Conservation (phyloP, 2,797 vertebrate genomes). For the Tympanoctomys barrerae region DNA sequence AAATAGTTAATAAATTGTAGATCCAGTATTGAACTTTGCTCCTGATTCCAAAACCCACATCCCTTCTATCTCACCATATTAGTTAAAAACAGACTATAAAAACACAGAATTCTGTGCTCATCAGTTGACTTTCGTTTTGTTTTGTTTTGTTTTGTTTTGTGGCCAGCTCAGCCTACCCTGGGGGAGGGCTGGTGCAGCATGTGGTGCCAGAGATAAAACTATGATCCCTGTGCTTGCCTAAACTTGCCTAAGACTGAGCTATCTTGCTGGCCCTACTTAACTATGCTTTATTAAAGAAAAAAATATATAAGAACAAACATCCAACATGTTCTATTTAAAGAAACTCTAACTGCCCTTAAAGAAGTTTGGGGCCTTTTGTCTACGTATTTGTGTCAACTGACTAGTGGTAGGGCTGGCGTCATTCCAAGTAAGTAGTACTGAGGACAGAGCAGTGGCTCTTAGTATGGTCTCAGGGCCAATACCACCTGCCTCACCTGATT, state of each 20-base stretch:
- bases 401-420: not conserved
- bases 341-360: slow-evolving; percentile 32
- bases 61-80: slow-evolving; percentile 3
- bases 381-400: not conserved
- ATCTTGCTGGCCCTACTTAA: too few relatives aligned
- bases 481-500: not conserved
- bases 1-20: not conserved
- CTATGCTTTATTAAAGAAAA: not conserved
- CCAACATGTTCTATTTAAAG: slow-evolving; percentile 7
- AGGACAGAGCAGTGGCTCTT: not conserved
- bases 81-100: slow-evolving; percentile 56
- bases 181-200: too few relatives aligned
- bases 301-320: not conserved
- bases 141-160: too few relatives aligned
- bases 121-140: not conserved
- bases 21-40: not conserved
- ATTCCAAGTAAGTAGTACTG: slow-evolving; percentile 3
- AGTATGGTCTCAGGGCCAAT: not conserved
- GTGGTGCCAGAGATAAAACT: too few relatives aligned
- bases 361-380: not conserved
- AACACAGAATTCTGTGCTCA: not conserved
- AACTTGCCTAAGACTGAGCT: too few relatives aligned
- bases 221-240: too few relatives aligned
- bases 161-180: too few relatives aligned
- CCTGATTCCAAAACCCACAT: slow-evolving; percentile 3